Base-by-base conservation (phyloP, 92 coral and sea anemone species). In the Umimayanthus chanpuru region DNA sequence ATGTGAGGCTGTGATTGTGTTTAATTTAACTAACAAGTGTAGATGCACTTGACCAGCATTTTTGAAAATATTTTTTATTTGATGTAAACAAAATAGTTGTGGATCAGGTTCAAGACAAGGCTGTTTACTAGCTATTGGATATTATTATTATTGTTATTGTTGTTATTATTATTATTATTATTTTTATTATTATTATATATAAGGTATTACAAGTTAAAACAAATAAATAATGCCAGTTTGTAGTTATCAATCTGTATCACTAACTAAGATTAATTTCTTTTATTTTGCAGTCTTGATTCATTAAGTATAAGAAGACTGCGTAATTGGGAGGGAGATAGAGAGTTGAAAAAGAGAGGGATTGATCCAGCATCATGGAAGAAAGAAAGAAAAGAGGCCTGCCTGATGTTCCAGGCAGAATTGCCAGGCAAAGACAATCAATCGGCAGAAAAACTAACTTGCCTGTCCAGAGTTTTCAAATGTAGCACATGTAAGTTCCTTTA, bases 331-430 rank as follows among this genome's bases (percentile, higher is more conserved):
- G 99, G 98, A 36, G 98, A 97, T 77, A 91, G 95, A 81, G 98
- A 97, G 87, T 89, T 97, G 67, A 93, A 92, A 88, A 97, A 95
- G 82, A 89, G 99, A 87, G 98, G 98, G 61, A 92, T 97, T 20
- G 98, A 97, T 90, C 99, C 99, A n/a, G 86, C 94, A 88, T 92
- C 96, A 23, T 97, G 99, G 98, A 97, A 97, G 88, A 91, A 92
- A 85, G 99, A 97, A 79, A 94, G 99, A 36, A 97, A 97, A 89
- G 98, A 97, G 80, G 99, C 97, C 68, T 89, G 96, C 72, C 88
- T 97, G 76, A 83, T 95, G 80, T 95, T 97, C 88, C 94, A 94
- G 90, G 99, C 99, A 87, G 98, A 95, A 87, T 89, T 97, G 66
- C 97, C 98, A 74, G 94, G 81, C 58, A 81, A 85, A 70, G 88